A percentile compares a stretch with the other conserved stretches of the same genome.
phyloP scores from a whole-genome alignment of 2,113 vertebrate species.

The Orthonyx spaldingii region DNA sequence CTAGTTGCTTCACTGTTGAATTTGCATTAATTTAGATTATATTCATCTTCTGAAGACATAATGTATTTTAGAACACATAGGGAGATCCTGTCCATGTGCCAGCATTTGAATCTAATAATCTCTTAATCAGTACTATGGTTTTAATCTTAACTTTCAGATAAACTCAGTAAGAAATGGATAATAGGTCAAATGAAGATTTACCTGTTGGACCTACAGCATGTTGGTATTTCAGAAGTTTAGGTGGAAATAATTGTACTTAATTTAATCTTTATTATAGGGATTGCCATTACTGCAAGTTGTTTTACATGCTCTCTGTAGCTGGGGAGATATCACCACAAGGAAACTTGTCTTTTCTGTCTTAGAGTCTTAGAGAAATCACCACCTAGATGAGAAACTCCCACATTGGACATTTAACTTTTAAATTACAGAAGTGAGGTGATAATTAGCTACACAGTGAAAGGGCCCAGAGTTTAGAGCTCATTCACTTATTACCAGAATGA shows the following conservation, averaged over 20 bases:
- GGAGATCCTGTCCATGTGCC: neutral
- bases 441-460: neutral
- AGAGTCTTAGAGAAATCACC: neutral
- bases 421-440: neutral
- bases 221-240: neutral
- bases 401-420: neutral
- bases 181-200: neutral
- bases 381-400: neutral
- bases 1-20: neutral
- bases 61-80: neutral
- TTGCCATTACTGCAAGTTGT: neutral
- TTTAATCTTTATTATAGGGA: neutral
- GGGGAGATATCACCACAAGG: neutral
- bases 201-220: neutral
- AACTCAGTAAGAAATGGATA: neutral
- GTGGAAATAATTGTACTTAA: neutral
- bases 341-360: neutral
- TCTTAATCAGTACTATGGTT: neutral
- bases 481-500: neutral
- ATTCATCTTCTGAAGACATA: neutral
- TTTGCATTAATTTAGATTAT: constrained; percentile 3
- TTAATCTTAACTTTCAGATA: neutral
- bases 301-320: neutral
- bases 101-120: neutral
- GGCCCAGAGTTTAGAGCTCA: neutral